Evolutionary conservation across 2,797 vertebrate species (phyloP).

Genomic region (Amblyopsis hoosieri): DNA sequence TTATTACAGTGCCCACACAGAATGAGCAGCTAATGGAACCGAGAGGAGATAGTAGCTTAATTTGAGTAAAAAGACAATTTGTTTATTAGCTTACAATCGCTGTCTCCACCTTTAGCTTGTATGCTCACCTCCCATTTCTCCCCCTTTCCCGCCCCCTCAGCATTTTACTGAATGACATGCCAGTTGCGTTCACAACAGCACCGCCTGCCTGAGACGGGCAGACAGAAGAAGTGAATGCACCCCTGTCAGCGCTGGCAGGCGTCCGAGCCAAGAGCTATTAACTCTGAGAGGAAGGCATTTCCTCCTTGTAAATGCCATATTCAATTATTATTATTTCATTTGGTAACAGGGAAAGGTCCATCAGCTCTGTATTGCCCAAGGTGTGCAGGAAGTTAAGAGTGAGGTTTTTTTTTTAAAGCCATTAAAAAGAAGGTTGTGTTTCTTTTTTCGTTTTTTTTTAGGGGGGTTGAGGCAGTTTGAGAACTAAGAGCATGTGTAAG

Average conservation of each 20-base stretch:
- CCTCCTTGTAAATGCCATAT: conserved; percentile 88
- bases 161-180: conserved; percentile 68
- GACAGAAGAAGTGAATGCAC: conserved; percentile 80
- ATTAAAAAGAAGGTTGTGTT: conserved; percentile 15
- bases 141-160: too few species aligned
- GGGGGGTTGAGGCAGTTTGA: conserved; percentile 23
- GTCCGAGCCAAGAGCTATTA: conserved; percentile 81
- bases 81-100: too few species aligned
- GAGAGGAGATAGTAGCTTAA: too few species aligned
- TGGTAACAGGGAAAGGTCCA: conserved; percentile 82
- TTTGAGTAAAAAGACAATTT: too few species aligned
- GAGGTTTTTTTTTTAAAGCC: conserved; percentile 53
- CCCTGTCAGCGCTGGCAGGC: conserved; percentile 81
- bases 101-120: too few species aligned
- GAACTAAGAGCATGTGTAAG: not conserved
- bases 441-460: conserved; percentile 48
- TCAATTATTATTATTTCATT: conserved; percentile 88
- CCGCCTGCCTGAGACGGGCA: conserved; percentile 73
- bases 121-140: too few species aligned
- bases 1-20: too few species aligned
- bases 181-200: conserved; percentile 66
- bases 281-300: conserved; percentile 85
- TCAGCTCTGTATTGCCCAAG: conserved; percentile 71
- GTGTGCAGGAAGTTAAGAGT: conserved; percentile 71
- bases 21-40: too few species aligned